Conservation (phyloP, 1,140 invertebrate genomes). For the Asbolus verrucosus region DNA sequence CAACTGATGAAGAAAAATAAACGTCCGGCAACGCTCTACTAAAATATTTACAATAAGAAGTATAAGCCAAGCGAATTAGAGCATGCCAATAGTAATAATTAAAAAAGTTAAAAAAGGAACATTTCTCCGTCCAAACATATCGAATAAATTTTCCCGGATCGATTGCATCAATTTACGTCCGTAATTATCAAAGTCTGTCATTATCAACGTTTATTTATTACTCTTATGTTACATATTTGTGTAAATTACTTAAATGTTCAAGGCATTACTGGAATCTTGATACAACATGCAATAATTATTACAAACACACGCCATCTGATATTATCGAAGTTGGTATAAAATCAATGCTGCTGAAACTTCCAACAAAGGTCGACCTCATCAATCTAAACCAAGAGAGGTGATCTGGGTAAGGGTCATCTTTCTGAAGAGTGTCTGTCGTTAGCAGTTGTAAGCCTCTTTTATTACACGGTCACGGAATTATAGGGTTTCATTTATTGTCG, state of each 20-base stretch:
- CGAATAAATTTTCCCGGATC: not conserved
- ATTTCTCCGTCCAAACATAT: not conserved
- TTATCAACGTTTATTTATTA: too few species aligned
- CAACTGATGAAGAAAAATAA: conserved; percentile 20
- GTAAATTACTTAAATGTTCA: conserved; percentile 4
- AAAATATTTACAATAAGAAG: conserved; percentile 8
- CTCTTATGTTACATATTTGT: too few species aligned
- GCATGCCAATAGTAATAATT: not conserved
- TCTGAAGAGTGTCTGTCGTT: conserved; percentile 29
- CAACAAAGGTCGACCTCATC: conserved; percentile 32
- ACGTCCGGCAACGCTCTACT: not conserved
- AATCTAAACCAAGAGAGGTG: conserved; percentile 25
- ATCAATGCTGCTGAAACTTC: conserved; percentile 33
- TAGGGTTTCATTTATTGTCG: conserved; percentile 15
- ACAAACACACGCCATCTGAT: conserved; percentile 21
- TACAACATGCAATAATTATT: conserved; percentile 12
- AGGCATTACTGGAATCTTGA: not conserved
- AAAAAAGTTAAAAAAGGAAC: not conserved
- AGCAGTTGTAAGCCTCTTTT: conserved; percentile 29
- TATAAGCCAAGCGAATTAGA: conserved; percentile 1
- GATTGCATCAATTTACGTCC: too few species aligned
- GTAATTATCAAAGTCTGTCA: too few species aligned
- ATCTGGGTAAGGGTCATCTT: conserved; percentile 32
- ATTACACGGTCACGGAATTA: conserved; percentile 6
- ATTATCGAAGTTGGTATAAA: conserved; percentile 14